Evolutionary conservation across 1,140 invertebrate species (phyloP), one percentile per base, ranked within the genome.

Genomic region (Doryteuthis pealeii): DNA sequence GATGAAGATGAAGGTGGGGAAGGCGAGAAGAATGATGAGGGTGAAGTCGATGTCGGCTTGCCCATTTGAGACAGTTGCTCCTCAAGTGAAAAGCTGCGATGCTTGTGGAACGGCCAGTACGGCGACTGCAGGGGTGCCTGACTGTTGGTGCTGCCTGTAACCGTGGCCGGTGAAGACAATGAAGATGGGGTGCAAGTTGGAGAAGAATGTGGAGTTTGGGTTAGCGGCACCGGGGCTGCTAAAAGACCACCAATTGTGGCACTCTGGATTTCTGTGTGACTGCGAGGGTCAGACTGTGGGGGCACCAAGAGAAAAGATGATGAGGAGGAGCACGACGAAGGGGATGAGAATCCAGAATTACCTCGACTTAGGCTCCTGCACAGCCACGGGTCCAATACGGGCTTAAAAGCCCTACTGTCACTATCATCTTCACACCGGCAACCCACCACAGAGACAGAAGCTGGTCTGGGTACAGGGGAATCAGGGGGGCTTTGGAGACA

Each of bases 21-120:
- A 31, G 31, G 35, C 10, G 68, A 62, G 33, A 33, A 28, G 6
- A 65, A 31, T 26, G 40, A 31, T 45, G 35, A 65, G n/a, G 33
- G 67, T n/a, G 31, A 69, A 15, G 26, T 33, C 2, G 73, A 69
- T 4, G n/a, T 40, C 31, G 35, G 49, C 30, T 69, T 67, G 15
- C 76, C 74, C 54, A 76, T 78, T 45, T 69, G 74, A 30, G 83
- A 85, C 76, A 85, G 83, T 75, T 77, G 75, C 66, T 86, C 84
- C 81, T 86, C 84, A 71, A 78, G 81, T 76, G 84, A 86, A 82
- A 86, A 80, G 82, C 84, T 86, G 49, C 84, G 83, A 75, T 81
- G 83, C 77, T 83, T 62, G 10, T 62, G 54, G 18, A 62, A 62
- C 22, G 54, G 26, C 54, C 54, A 62, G 18, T n/a, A 62, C 18